Evolutionary conservation across 2,888 invertebrate genomes (phyloP), one percentile per base, ranked within the genome.

Genomic region (Drosophila helvetica): DNA sequence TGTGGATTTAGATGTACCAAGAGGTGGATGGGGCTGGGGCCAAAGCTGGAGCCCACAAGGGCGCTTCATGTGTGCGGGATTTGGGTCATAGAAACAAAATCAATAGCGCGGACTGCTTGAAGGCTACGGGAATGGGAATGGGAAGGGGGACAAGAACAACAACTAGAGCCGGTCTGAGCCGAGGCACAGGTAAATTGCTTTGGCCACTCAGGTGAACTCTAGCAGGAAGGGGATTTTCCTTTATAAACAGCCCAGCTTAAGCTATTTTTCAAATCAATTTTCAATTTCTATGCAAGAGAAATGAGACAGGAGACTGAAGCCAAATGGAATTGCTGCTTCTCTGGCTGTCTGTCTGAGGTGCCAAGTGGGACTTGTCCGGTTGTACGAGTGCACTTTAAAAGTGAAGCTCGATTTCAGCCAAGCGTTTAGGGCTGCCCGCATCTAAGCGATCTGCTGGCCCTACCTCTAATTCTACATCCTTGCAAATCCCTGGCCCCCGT

Each of bases 31-130:
- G 25, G 6, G 6, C 7, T 25, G 7, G 25, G 25, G 25, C 25
- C 25, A 4, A 12, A 15, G 33, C 3, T 33, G 33, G 33, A 12
- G 5, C 15, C 0, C 5, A 33, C 33, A 33, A 5, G 4, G 33
- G 18, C 50, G 33, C 46, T 46, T 38, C 18, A 9, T 53, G 54
- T 63, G 61, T 50, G 51, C 19, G 48, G 25, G 56, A 86, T 78
- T 80, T 86, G 75, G 80, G 86, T 84, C 86, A 86, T 63, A 75
- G 65, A 27, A 72, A 66, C 78, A 73, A 86, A 85, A 86, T 86
- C 88, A 88, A 87, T 83, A 79, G 60, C 66, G 47, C 59, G 66
- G 38, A 17, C 66, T 12, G 42, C 15, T 54, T 18, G 56, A 47
- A 46, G 25, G 22, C 22, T 4, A 22, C 5, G 22, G 22, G 22